Percentiles rank a stretch among this genome's conserved stretches.
phyloP scores from a whole-genome alignment of 2,888 invertebrate species.

The Morpho helenor region DNA sequence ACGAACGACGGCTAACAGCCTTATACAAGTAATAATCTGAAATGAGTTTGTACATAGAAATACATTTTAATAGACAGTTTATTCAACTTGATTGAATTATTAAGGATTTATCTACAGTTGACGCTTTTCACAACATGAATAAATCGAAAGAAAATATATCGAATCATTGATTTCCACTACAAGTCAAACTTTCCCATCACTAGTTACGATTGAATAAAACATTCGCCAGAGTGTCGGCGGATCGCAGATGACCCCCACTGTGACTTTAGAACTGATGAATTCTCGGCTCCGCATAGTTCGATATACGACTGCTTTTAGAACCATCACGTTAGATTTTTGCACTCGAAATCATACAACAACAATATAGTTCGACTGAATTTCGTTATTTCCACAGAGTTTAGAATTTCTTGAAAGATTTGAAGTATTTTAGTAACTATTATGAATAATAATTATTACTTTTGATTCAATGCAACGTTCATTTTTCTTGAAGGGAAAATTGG shows the following conservation, averaged over 20 bases:
- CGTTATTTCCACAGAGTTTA: conserved; percentile 12
- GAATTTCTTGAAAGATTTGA: conserved; percentile 8
- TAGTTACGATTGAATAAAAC: conserved; percentile 34
- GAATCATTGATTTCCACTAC: conserved; percentile 11
- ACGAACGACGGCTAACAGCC: no score
- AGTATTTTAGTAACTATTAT: background rate
- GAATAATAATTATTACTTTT: no score
- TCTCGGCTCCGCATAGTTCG: conserved; percentile 5
- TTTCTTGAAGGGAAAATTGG: no score
- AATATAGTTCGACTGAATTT: conserved; percentile 15
- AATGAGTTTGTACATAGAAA: no score
- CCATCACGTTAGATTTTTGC: background rate
- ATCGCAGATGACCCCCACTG: conserved; percentile 32
- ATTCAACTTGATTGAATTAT: no score
- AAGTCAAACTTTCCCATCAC: conserved; percentile 10
- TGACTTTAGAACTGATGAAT: conserved; percentile 18
- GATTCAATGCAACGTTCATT: no score
- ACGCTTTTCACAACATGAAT: no score
- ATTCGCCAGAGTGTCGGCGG: conserved; percentile 26
- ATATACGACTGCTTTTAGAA: conserved; percentile 12
- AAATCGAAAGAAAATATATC: background rate
- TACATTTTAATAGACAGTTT: no score
- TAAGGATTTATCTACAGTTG: no score
- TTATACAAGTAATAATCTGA: no score
- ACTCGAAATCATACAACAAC: conserved; percentile 10